phyloP scores from a whole-genome alignment of 2,888 invertebrate genomes.

The Euplexia lucipara region DNA sequence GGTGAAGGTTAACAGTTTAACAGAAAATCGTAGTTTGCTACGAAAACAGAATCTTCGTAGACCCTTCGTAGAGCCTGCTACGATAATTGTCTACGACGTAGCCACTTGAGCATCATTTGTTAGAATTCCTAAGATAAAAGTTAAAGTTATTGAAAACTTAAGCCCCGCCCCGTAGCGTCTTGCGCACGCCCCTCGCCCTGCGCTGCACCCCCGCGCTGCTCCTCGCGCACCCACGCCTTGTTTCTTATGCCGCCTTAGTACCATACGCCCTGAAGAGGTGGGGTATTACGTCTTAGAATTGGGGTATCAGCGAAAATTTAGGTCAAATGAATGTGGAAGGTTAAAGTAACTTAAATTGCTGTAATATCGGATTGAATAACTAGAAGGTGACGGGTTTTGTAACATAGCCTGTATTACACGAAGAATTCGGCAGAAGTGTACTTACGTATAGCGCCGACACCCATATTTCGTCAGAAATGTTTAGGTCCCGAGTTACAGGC shows the following conservation, averaged over 20 bases:
- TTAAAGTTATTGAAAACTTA: slow-evolving; percentile 74
- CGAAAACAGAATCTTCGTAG: slow-evolving; percentile 35
- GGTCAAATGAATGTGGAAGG: neutral
- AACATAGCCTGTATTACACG: no score
- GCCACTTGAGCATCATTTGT: slow-evolving; percentile 36
- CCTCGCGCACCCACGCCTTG: slow-evolving; percentile 75
- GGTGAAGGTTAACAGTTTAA: neutral
- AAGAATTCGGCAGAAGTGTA: no score
- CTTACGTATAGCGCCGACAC: no score
- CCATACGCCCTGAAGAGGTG: slow-evolving; percentile 51
- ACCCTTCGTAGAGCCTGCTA: slow-evolving; percentile 29
- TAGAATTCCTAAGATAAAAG: slow-evolving; percentile 41
- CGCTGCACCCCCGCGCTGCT: slow-evolving; percentile 61
- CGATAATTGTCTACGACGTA: slow-evolving; percentile 44
- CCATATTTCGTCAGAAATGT: no score
- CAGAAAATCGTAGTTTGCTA: slow-evolving; percentile 8
- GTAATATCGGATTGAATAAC: neutral
- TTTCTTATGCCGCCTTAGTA: slow-evolving; percentile 67
- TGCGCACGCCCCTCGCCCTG: slow-evolving; percentile 69
- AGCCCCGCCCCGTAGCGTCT: slow-evolving; percentile 80
- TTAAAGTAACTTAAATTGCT: neutral
- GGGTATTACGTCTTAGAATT: slow-evolving; percentile 28
- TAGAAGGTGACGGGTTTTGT: neutral
- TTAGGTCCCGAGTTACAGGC: no score
- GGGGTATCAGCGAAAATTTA: neutral